Conservation (phyloP, 2,113 vertebrate genomes). For the Bubo scandiacus region DNA sequence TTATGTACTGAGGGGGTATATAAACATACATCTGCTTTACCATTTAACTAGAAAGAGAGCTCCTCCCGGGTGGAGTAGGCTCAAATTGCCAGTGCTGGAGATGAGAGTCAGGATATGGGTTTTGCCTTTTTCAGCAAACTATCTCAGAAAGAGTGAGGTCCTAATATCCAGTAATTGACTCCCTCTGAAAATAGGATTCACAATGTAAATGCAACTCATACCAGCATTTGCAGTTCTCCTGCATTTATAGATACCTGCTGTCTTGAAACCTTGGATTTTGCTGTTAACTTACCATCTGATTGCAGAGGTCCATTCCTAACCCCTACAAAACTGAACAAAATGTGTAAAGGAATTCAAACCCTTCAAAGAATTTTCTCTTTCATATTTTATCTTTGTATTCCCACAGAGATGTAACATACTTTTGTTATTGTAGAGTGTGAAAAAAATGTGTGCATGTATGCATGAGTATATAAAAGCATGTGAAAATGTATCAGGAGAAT, state of each 20-base stretch:
- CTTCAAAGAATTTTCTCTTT: background rate
- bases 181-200: background rate
- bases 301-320: background rate
- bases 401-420: background rate
- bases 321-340: background rate
- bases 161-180: background rate
- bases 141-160: background rate
- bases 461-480: background rate
- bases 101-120: background rate
- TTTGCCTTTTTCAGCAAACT: background rate
- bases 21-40: background rate
- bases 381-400: background rate
- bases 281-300: background rate
- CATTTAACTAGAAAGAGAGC: background rate
- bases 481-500: background rate
- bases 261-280: background rate
- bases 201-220: background rate
- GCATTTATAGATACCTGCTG: background rate
- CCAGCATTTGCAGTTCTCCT: background rate
- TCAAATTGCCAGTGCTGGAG: background rate
- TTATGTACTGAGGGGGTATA: background rate
- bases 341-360: background rate
- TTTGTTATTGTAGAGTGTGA: background rate
- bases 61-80: background rate
- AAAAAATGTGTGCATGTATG: background rate